Evolutionary conservation across 2,888 invertebrate species (phyloP).

Genomic region (Ellobium chinense): DNA sequence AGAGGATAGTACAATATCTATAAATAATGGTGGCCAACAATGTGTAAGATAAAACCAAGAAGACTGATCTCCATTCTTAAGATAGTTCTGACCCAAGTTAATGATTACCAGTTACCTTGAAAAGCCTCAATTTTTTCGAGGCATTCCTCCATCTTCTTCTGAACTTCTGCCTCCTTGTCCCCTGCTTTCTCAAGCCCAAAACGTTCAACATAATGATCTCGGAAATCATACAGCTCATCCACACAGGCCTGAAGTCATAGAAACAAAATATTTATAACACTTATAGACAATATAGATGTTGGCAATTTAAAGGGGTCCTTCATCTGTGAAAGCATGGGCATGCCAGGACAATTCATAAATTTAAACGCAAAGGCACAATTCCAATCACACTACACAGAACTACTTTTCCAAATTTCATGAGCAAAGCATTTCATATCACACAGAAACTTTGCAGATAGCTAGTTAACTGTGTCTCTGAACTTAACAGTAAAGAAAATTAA

Average conservation of each 20-base stretch:
- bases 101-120: constrained; percentile 81
- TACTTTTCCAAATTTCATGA: too few relatives aligned
- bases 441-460: too few relatives aligned
- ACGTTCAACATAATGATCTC: constrained; percentile 89
- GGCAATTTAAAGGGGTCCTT: too few relatives aligned
- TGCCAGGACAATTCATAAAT: too few relatives aligned
- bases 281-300: too few relatives aligned
- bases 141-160: constrained; percentile 83
- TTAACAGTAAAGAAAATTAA: too few relatives aligned
- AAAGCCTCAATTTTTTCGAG: constrained; percentile 84
- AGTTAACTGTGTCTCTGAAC: too few relatives aligned
- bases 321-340: too few relatives aligned
- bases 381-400: too few relatives aligned
- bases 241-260: constrained; percentile 83
- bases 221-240: constrained; percentile 84
- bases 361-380: too few relatives aligned
- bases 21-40: not conserved
- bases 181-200: constrained; percentile 85
- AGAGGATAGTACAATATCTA: not conserved
- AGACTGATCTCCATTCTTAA: not conserved
- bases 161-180: constrained; percentile 84
- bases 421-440: too few relatives aligned
- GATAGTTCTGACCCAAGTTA: not conserved
- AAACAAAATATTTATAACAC: not conserved
- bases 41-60: too few relatives aligned